phyloP scores from a whole-genome alignment of 1,140 invertebrate genomes.

The Caerostris darwini region DNA sequence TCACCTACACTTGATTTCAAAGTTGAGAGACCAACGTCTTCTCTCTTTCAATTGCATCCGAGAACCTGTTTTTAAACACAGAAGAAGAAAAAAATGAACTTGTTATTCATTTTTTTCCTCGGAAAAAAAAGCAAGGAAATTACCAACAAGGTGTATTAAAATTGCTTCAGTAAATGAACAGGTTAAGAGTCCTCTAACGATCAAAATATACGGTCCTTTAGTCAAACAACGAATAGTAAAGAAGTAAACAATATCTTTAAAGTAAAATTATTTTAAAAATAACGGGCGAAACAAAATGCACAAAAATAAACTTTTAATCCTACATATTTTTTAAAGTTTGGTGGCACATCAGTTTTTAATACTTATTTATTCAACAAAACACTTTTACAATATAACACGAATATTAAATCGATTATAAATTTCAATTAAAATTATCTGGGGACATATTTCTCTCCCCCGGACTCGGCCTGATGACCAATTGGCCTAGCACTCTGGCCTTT shows the following conservation, averaged over 20 bases:
- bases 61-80: constrained; percentile 8
- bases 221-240: not conserved
- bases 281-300: no score
- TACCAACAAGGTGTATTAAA: not conserved
- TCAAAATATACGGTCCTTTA: not conserved
- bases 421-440: no score
- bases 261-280: not conserved
- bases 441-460: no score
- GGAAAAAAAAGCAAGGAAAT: not conserved
- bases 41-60: constrained; percentile 7
- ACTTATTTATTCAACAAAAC: no score
- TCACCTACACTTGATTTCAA: constrained; percentile 12
- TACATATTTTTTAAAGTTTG: no score
- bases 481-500: no score
- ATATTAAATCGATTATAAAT: no score
- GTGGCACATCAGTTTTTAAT: no score
- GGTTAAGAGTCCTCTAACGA: not conserved
- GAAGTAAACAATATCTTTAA: not conserved
- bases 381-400: no score
- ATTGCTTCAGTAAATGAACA: not conserved
- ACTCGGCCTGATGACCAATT: no score
- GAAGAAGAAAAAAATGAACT: not conserved
- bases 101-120: not conserved
- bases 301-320: no score
- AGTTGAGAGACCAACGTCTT: constrained; percentile 21